Percentiles rank a stretch among this genome's conserved stretches.
Conservation (phyloP, 2,888 invertebrate species). For the Diloba caeruleocephala region DNA sequence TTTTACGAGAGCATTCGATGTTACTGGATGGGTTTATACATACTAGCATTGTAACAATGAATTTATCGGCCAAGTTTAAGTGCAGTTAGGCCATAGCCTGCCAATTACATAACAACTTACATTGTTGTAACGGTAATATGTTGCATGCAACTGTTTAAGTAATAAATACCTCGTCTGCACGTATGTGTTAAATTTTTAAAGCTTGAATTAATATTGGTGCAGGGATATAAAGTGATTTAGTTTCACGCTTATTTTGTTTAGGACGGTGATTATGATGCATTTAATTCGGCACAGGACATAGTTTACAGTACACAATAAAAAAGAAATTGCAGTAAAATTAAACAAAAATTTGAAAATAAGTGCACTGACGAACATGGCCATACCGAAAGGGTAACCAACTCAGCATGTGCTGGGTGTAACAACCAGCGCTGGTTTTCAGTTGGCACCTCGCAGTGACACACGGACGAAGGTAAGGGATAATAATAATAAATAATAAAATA, state of each 20-base stretch:
- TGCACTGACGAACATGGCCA: too few species aligned
- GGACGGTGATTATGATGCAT: not conserved
- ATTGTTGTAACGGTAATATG: constrained; percentile 41
- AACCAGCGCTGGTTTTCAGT: too few species aligned
- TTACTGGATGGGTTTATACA: constrained; percentile 33
- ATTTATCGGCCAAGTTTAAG: constrained; percentile 70
- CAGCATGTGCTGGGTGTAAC: too few species aligned
- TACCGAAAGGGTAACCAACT: too few species aligned
- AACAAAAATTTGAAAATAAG: too few species aligned
- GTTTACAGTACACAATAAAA: too few species aligned
- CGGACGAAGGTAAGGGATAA: too few species aligned
- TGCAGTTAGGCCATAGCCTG: constrained; percentile 51
- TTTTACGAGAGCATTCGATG: constrained; percentile 24
- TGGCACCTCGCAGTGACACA: too few species aligned
- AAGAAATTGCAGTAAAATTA: too few species aligned
- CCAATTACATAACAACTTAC: constrained; percentile 51
- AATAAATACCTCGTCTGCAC: not conserved
- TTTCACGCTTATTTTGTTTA: constrained; percentile 13
- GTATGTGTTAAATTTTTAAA: constrained; percentile 25
- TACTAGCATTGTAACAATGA: constrained; percentile 61
- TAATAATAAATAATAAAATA: too few species aligned
- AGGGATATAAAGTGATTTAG: constrained; percentile 22
- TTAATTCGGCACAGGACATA: too few species aligned
- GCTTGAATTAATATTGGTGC: constrained; percentile 13
- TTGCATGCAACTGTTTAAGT: constrained; percentile 35